phyloP scores from a whole-genome alignment of 2,113 vertebrate genomes.

The Anhinga anhinga region DNA sequence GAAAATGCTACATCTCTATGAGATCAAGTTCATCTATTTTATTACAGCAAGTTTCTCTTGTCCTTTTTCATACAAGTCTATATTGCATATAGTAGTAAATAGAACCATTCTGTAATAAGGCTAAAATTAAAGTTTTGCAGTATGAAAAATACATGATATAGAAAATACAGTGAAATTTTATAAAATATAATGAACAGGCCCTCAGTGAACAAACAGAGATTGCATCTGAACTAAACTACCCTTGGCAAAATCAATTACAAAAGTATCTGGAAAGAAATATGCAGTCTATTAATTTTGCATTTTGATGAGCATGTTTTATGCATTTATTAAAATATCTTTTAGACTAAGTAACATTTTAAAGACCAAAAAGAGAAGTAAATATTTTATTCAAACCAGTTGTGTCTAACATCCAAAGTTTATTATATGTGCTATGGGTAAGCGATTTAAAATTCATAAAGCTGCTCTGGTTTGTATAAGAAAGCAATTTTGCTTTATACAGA shows the following conservation, averaged over 20 bases:
- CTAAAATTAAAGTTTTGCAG: constrained; percentile 1
- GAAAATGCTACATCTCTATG: not conserved
- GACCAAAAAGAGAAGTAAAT: constrained; percentile 18
- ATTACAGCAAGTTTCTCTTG: not conserved
- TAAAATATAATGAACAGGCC: not conserved
- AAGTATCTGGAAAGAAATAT: constrained; percentile 27
- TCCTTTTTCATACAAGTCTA: not conserved
- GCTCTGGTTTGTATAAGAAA: constrained; percentile 10
- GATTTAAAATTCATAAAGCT: constrained; percentile 61
- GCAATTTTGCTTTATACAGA: not conserved
- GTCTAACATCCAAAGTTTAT: constrained; percentile 21
- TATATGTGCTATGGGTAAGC: not conserved
- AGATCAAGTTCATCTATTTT: not conserved
- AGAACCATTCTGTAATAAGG: not conserved
- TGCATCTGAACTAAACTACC: constrained; percentile 8
- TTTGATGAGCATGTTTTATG: constrained; percentile 43
- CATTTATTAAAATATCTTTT: constrained; percentile 44
- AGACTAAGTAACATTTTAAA: constrained; percentile 44
- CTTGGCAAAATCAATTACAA: constrained; percentile 38
- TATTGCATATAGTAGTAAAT: not conserved
- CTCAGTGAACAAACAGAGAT: not conserved
- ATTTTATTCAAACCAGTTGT: constrained; percentile 50
- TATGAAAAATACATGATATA: not conserved
- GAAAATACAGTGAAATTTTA: not conserved
- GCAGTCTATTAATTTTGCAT: constrained; percentile 27